Conservation (phyloP, 2,797 vertebrate species). For the Lacerta bilineata region DNA sequence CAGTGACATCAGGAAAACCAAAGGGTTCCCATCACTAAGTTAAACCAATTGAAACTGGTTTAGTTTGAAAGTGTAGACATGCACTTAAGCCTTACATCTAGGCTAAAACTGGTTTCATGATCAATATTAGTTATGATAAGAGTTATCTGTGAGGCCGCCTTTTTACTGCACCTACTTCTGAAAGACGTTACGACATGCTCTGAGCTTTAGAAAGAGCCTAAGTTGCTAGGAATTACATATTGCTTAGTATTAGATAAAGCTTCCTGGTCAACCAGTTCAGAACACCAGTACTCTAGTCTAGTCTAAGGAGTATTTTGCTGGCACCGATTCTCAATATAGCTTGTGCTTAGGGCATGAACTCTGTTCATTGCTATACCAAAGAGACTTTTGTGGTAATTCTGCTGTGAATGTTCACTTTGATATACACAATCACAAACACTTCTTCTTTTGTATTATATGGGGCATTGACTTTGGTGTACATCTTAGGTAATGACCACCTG, state of each 20-base stretch:
- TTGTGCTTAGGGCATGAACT: conserved; percentile 52
- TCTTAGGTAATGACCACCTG: background rate
- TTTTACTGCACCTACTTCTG: conserved; percentile 24
- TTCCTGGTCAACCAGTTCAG: conserved; percentile 36
- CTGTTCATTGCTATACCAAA: conserved; percentile 49
- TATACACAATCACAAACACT: conserved; percentile 42
- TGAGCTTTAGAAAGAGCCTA: conserved; percentile 39
- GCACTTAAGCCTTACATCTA: background rate
- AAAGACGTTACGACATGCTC: background rate
- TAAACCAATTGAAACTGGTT: background rate
- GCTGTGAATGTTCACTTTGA: conserved; percentile 16
- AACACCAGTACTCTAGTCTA: conserved; percentile 16
- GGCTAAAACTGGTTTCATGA: background rate
- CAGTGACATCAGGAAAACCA: too few species aligned
- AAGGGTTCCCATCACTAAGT: background rate
- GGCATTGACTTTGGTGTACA: too few species aligned
- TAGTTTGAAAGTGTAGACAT: background rate
- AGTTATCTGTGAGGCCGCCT: background rate
- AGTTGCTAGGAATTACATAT: conserved; percentile 48
- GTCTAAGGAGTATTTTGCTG: conserved; percentile 36
- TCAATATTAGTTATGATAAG: background rate
- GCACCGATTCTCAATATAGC: conserved; percentile 46
- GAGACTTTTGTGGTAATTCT: background rate
- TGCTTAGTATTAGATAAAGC: conserved; percentile 45
- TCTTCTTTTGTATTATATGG: background rate